Conservation (phyloP, 2,888 invertebrate species). For the Volucella zonaria region DNA sequence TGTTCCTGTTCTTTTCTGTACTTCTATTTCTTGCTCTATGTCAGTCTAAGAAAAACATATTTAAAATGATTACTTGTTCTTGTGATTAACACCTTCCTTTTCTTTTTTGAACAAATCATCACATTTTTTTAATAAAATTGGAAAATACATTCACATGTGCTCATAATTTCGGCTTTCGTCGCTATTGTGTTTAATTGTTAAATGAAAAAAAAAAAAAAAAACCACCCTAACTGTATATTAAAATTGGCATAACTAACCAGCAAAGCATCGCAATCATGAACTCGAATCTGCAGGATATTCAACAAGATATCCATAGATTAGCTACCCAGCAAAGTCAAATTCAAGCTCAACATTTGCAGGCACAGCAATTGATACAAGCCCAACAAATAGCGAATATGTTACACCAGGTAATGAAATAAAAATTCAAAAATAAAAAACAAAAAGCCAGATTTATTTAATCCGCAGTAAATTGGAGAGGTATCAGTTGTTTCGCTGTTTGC, state of each 20-base stretch:
- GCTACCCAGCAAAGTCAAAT: slow-evolving; percentile 92
- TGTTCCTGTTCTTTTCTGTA: slow-evolving; percentile 50
- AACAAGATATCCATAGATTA: slow-evolving; percentile 95
- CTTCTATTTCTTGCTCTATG: slow-evolving; percentile 54
- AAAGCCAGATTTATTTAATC: not conserved
- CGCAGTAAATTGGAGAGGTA: slow-evolving; percentile 30
- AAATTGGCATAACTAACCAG: slow-evolving; percentile 76
- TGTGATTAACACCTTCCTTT: slow-evolving; percentile 52
- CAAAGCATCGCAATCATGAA: slow-evolving; percentile 87
- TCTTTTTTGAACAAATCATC: slow-evolving; percentile 22
- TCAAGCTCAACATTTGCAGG: slow-evolving; percentile 85
- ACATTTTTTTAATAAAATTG: not conserved
- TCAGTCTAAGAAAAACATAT: slow-evolving; percentile 47
- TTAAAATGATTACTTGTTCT: slow-evolving; percentile 8
- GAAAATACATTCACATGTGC: slow-evolving; percentile 13
- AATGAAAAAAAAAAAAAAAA: not conserved
- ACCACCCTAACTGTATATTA: slow-evolving; percentile 13
- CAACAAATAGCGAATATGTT: slow-evolving; percentile 84
- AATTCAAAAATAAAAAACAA: slow-evolving; percentile 15
- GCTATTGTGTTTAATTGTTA: slow-evolving; percentile 29
- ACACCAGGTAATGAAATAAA: slow-evolving; percentile 79
- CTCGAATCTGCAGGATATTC: slow-evolving; percentile 95
- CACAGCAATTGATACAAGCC: slow-evolving; percentile 84
- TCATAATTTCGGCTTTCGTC: slow-evolving; percentile 17
- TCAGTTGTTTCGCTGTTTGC: slow-evolving; percentile 59